Evolutionary conservation across 2,888 invertebrate species (phyloP).

Genomic region (Rhingia rostrata): DNA sequence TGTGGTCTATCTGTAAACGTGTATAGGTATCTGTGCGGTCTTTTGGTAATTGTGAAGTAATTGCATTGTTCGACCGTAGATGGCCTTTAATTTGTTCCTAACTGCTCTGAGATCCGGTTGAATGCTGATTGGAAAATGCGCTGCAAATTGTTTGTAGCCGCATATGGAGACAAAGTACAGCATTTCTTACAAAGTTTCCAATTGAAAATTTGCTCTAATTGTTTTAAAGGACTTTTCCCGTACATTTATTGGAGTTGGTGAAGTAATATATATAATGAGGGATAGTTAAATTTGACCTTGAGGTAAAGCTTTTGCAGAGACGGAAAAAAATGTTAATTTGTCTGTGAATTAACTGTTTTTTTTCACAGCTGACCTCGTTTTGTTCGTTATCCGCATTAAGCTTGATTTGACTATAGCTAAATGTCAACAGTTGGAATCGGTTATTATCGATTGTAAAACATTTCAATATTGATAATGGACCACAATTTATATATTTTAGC

Average conservation of each 20-base stretch:
- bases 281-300: too few species aligned
- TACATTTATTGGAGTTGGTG: neutral
- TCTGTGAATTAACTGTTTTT: too few species aligned
- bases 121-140: constrained; percentile 48
- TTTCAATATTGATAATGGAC: too few species aligned
- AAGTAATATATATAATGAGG: too few species aligned
- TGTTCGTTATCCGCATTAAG: too few species aligned
- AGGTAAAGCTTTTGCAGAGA: too few species aligned
- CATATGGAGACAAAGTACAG: neutral
- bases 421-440: too few species aligned
- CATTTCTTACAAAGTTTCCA: constrained; percentile 9
- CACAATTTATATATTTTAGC: too few species aligned
- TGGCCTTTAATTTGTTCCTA: constrained; percentile 49
- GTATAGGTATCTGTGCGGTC: neutral
- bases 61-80: constrained; percentile 43
- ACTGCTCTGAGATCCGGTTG: constrained; percentile 2
- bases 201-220: constrained; percentile 27
- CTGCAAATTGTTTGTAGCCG: constrained; percentile 7
- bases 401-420: too few species aligned
- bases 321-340: too few species aligned
- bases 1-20: neutral
- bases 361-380: too few species aligned
- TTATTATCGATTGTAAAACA: too few species aligned
- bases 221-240: constrained; percentile 2
- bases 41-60: constrained; percentile 47